Evolutionary conservation across 2,113 vertebrate species (phyloP).

Genomic region (Lepidiolamprologus cunningtoni): DNA sequence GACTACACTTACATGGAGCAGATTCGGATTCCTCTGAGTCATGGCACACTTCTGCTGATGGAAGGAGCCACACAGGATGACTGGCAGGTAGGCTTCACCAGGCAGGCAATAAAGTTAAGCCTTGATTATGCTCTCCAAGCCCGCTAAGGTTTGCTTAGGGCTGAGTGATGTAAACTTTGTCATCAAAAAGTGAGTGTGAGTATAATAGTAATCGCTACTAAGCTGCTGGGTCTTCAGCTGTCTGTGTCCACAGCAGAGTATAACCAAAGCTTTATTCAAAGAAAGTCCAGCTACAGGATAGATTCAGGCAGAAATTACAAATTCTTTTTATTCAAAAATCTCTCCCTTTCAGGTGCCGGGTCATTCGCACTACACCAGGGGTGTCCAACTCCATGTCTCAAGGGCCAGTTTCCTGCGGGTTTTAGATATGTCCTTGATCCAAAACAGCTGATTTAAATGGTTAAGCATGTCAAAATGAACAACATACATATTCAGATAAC

Average conservation of each 20-base stretch:
- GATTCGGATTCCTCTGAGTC: slow-evolving; percentile 80
- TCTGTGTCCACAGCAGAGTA: not conserved
- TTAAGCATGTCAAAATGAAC: not conserved
- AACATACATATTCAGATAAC: not conserved
- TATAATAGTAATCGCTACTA: not conserved
- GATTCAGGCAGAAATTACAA: not conserved
- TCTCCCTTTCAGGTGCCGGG: not conserved
- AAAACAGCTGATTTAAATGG: not conserved
- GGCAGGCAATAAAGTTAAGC: not conserved
- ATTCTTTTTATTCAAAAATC: not conserved
- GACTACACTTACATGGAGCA: slow-evolving; percentile 83
- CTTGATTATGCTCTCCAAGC: not conserved
- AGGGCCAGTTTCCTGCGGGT: not conserved
- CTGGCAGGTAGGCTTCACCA: slow-evolving; percentile 80
- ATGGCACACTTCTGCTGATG: slow-evolving; percentile 91
- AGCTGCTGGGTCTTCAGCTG: not conserved
- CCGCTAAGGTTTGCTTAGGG: not conserved
- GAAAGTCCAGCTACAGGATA: not conserved
- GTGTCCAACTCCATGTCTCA: not conserved
- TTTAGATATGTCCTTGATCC: not conserved
- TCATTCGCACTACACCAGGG: not conserved
- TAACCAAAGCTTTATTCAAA: not conserved
- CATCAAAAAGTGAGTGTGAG: not conserved
- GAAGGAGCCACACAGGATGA: slow-evolving; percentile 89
- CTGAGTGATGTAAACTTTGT: not conserved